Conservation (phyloP, 2,797 vertebrate species). For the Crenichthys baileyi region DNA sequence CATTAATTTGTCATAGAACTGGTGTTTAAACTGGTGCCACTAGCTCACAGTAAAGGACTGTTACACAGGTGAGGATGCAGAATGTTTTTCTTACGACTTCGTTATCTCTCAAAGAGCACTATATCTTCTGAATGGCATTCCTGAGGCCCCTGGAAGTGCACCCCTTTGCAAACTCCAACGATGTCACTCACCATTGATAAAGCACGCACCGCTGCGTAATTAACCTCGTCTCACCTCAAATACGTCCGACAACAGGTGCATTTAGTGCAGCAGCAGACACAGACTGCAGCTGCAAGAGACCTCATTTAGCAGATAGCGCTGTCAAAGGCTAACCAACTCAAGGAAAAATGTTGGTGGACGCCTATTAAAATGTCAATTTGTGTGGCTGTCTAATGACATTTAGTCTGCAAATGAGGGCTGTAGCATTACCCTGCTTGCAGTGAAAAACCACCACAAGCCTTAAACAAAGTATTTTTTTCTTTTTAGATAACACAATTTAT, state of each 20-base stretch:
- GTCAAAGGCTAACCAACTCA: conserved; percentile 55
- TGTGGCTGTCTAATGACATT: conserved; percentile 24
- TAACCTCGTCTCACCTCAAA: conserved; percentile 69
- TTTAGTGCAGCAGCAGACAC: conserved; percentile 32
- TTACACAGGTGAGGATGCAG: conserved; percentile 3
- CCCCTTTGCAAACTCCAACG: conserved; percentile 38
- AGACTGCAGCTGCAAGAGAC: conserved; percentile 41
- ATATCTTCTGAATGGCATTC: conserved; percentile 40
- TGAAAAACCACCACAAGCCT: neutral
- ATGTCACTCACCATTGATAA: conserved; percentile 60
- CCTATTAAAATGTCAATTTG: conserved; percentile 35
- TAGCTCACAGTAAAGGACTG: conserved; percentile 11
- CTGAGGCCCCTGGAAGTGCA: conserved; percentile 33
- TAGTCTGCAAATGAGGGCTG: conserved; percentile 26
- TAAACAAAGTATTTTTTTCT: neutral
- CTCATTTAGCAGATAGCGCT: conserved; percentile 59
- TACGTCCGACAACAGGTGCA: conserved; percentile 62
- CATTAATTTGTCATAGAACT: neutral
- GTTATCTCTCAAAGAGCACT: conserved; percentile 29
- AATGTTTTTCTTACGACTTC: conserved; percentile 13
- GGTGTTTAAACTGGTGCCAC: conserved; percentile 14
- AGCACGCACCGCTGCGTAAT: conserved; percentile 47
- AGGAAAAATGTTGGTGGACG: conserved; percentile 17
- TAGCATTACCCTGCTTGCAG: neutral
- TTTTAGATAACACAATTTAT: neutral